phyloP scores from a whole-genome alignment of 2,888 invertebrate species.

The Meteorus cinctellus region DNA sequence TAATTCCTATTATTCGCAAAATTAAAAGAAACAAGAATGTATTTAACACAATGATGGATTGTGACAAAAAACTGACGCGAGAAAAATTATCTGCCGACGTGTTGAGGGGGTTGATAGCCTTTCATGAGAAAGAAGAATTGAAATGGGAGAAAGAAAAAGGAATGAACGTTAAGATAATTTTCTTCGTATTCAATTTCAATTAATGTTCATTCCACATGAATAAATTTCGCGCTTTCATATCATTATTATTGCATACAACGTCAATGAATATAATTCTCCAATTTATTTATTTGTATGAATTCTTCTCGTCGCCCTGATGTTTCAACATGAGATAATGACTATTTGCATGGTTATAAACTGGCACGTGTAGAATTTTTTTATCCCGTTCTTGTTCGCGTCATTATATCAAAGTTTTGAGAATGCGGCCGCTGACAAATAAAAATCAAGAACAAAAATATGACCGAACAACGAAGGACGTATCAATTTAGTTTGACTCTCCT shows the following conservation, averaged over 20 bases:
- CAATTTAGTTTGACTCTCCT: constrained; percentile 71
- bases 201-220: not conserved
- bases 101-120: constrained; percentile 15
- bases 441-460: constrained; percentile 62
- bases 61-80: constrained; percentile 47
- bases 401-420: constrained; percentile 8
- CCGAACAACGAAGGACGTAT: constrained; percentile 71
- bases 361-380: not conserved
- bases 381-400: not conserved
- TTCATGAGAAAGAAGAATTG: not conserved
- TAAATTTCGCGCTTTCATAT: not conserved
- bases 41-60: constrained; percentile 49
- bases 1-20: constrained; percentile 36
- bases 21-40: constrained; percentile 23
- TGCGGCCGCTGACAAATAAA: not conserved
- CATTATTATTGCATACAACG: not conserved
- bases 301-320: not conserved
- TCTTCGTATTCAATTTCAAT: constrained; percentile 12
- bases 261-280: not conserved
- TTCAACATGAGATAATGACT: not conserved
- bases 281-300: not conserved
- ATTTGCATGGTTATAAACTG: not conserved
- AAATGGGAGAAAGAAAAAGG: not conserved
- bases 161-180: constrained; percentile 7
- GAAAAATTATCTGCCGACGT: constrained; percentile 10